These are phyloP conservation scores for Limnephilus auricula DNA, from an alignment of 2,888 invertebrate species.

Conservation along the genomic window DNA sequence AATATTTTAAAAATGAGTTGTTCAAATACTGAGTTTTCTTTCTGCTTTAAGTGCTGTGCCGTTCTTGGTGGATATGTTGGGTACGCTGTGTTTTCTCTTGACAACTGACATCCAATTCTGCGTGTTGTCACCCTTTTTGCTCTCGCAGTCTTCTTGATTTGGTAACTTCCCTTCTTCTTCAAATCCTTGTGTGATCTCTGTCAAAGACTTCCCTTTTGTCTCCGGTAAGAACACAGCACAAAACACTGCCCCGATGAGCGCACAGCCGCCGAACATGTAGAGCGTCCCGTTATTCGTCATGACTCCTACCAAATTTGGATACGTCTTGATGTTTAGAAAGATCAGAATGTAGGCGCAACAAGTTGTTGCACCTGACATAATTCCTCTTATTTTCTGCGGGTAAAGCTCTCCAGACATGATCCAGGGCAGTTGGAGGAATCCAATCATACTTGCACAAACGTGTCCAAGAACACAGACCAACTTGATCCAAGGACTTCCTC, in stretches of 20 bases:
- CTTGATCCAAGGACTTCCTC: conserved; percentile 75
- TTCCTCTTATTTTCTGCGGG: conserved; percentile 82
- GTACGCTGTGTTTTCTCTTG: conserved; percentile 56
- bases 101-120: conserved; percentile 25
- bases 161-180: conserved; percentile 73
- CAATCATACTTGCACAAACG: conserved; percentile 86
- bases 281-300: conserved; percentile 81
- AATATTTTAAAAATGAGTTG: background rate
- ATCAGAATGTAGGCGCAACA: conserved; percentile 84
- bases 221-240: conserved; percentile 82
- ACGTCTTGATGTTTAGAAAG: conserved; percentile 84
- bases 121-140: conserved; percentile 63
- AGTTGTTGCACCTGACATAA: conserved; percentile 84
- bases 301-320: conserved; percentile 79
- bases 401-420: conserved; percentile 86
- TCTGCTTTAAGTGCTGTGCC: conserved; percentile 25
- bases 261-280: conserved; percentile 80
- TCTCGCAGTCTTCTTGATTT: conserved; percentile 69
- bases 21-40: conserved; percentile 57
- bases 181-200: conserved; percentile 82
- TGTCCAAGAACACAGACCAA: conserved; percentile 82
- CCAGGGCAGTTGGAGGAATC: conserved; percentile 86
- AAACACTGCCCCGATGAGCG: conserved; percentile 80
- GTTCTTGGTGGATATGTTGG: conserved; percentile 16
- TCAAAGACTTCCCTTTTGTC: conserved; percentile 82